phyloP scores from a whole-genome alignment of 2,797 vertebrate species.

The Rhinella marina region DNA sequence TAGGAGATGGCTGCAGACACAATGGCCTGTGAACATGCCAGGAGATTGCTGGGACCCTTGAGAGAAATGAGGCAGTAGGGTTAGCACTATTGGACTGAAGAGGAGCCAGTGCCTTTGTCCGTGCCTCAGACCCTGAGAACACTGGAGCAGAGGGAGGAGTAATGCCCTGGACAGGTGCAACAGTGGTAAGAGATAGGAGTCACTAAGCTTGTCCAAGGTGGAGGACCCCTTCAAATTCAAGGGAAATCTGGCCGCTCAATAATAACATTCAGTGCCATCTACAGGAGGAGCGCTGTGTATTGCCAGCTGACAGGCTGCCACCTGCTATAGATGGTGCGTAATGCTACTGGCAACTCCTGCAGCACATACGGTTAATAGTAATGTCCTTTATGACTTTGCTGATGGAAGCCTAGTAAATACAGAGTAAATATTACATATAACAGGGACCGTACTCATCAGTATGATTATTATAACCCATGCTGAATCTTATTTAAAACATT shows the following conservation, averaged over 20 bases:
- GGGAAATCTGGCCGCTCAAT: not conserved
- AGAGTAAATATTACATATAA: constrained; percentile 36
- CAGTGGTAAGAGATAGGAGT: too few relatives aligned
- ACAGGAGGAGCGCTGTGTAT: not conserved
- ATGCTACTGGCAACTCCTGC: not conserved
- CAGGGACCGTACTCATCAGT: constrained; percentile 29
- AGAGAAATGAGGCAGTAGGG: too few relatives aligned
- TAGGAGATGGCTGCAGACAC: too few relatives aligned
- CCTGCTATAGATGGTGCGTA: not conserved
- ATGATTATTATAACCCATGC: constrained; percentile 14
- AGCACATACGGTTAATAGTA: constrained; percentile 7
- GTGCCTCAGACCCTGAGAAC: too few relatives aligned
- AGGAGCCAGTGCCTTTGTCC: too few relatives aligned
- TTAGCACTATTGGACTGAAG: too few relatives aligned
- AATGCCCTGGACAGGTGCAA: too few relatives aligned
- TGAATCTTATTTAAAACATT: constrained; percentile 52
- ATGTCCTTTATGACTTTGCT: constrained; percentile 9
- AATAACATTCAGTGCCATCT: not conserved
- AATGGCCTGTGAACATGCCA: too few relatives aligned
- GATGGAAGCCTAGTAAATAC: constrained; percentile 16
- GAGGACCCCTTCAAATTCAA: not conserved
- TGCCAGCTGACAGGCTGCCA: not conserved
- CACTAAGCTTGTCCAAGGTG: too few relatives aligned
- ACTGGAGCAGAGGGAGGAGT: too few relatives aligned
- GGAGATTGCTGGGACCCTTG: too few relatives aligned